These are phyloP conservation scores for Caenorhabditis remanei DNA, from an alignment of 1,140 invertebrate genomes.

Conservation along the genomic window DNA sequence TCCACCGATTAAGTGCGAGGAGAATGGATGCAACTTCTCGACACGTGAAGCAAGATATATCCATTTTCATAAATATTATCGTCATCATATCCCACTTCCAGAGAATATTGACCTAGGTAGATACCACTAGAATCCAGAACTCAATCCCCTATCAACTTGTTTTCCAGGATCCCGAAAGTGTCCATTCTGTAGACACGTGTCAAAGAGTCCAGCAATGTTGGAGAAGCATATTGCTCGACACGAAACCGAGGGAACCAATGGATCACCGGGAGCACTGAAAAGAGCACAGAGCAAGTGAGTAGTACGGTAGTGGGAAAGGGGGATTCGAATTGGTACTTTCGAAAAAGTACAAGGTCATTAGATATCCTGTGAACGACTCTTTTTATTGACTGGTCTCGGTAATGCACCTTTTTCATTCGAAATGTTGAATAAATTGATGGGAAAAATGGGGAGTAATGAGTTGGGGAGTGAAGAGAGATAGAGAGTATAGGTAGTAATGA, in stretches of 20 bases:
- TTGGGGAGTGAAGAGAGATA: no score
- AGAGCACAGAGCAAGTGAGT: constrained; percentile 42
- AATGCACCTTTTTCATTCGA: no score
- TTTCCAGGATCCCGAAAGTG: constrained; percentile 76
- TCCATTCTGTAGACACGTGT: constrained; percentile 76
- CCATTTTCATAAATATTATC: constrained; percentile 78
- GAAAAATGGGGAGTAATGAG: no score
- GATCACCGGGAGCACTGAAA: not conserved
- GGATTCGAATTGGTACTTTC: not conserved
- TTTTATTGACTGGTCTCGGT: no score
- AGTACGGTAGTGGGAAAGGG: not conserved
- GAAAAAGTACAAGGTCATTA: not conserved
- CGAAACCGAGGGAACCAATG: constrained; percentile 4
- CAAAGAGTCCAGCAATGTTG: constrained; percentile 76
- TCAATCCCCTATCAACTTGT: not conserved
- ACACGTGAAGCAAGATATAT: constrained; percentile 76
- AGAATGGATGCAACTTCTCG: constrained; percentile 73
- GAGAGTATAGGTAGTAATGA: no score
- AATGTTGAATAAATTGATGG: no score
- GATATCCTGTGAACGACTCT: not conserved
- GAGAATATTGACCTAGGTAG: constrained; percentile 75
- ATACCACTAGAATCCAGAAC: not conserved
- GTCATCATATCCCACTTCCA: constrained; percentile 75
- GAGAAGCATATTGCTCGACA: constrained; percentile 75
- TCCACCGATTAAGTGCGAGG: constrained; percentile 71